Percentiles rank a stretch among this genome's conserved stretches.
These are phyloP conservation scores for Sebastes trivittatus DNA, from an alignment of 2,797 vertebrate species.

Conservation along the genomic window DNA sequence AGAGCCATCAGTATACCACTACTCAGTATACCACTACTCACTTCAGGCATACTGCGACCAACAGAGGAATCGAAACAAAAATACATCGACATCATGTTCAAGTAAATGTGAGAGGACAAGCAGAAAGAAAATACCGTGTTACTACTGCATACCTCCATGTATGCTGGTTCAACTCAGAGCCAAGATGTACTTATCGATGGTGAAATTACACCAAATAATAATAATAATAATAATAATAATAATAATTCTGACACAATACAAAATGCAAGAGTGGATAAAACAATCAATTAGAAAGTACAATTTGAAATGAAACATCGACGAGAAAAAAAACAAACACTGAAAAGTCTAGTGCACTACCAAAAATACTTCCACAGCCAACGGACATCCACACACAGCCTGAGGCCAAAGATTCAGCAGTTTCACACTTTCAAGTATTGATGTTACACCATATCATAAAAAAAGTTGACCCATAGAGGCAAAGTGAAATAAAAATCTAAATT, in stretches of 20 bases:
- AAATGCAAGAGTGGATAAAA: constrained; percentile 70
- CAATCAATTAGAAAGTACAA: constrained; percentile 61
- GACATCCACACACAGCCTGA: constrained; percentile 63
- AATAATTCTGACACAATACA: constrained; percentile 54
- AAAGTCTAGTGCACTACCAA: constrained; percentile 59
- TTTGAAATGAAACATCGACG: constrained; percentile 52
- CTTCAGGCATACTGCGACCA: constrained; percentile 59
- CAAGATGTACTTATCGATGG: constrained; percentile 41
- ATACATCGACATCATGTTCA: constrained; percentile 69
- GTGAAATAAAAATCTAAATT: constrained; percentile 53
- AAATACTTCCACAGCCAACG: constrained; percentile 43
- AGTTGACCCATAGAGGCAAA: constrained; percentile 65
- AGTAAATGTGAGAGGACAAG: constrained; percentile 74
- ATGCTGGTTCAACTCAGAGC: constrained; percentile 40
- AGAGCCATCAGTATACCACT: constrained; percentile 19
- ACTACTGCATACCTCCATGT: constrained; percentile 41
- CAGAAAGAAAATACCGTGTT: constrained; percentile 54
- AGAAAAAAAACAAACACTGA: constrained; percentile 42
- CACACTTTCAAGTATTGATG: constrained; percentile 84
- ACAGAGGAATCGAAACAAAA: constrained; percentile 44
- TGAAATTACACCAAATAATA: constrained; percentile 40
- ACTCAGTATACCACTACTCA: constrained; percentile 53
- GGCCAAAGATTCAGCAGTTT: constrained; percentile 76
- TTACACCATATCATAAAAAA: constrained; percentile 64
- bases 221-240: neutral